Conservation (phyloP, 2,888 invertebrate species). For the Galerucella pusilla region DNA sequence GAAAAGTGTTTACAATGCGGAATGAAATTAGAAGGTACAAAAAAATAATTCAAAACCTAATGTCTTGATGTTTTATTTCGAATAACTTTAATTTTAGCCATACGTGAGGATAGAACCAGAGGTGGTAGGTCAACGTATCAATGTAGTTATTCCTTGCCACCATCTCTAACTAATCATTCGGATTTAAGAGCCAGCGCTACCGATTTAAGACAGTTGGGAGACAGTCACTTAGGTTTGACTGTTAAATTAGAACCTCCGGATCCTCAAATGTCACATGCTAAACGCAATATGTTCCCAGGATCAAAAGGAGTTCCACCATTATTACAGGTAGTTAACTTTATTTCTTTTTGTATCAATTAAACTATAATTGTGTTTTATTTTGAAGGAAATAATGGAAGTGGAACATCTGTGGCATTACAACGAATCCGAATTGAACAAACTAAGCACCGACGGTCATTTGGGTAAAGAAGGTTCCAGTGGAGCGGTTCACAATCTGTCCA, state of each 20-base stretch:
- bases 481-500: slow-evolving; percentile 65
- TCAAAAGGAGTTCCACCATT: slow-evolving; percentile 71
- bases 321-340: slow-evolving; percentile 72
- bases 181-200: slow-evolving; percentile 64
- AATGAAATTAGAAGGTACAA: slow-evolving; percentile 92
- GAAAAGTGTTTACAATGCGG: slow-evolving; percentile 95
- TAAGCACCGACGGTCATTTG: slow-evolving; percentile 66
- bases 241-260: slow-evolving; percentile 68
- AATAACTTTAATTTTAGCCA: slow-evolving; percentile 71
- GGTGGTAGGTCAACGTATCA: slow-evolving; percentile 97
- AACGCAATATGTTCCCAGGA: slow-evolving; percentile 53
- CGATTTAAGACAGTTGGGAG: slow-evolving; percentile 60
- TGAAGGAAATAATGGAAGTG: slow-evolving; percentile 94
- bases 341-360: not conserved
- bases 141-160: slow-evolving; percentile 90
- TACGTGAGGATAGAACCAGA: slow-evolving; percentile 92
- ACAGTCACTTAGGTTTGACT: slow-evolving; percentile 59
- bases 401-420: slow-evolving; percentile 96
- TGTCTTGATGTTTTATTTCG: too few relatives aligned
- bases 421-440: slow-evolving; percentile 79
- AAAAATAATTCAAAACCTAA: too few relatives aligned
- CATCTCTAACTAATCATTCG: slow-evolving; percentile 67
- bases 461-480: slow-evolving; percentile 62
- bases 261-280: slow-evolving; percentile 60
- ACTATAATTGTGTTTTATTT: slow-evolving; percentile 30